Evolutionary conservation across 2,888 invertebrate genomes (phyloP).

Genomic region (Platycnemis pennipes): DNA sequence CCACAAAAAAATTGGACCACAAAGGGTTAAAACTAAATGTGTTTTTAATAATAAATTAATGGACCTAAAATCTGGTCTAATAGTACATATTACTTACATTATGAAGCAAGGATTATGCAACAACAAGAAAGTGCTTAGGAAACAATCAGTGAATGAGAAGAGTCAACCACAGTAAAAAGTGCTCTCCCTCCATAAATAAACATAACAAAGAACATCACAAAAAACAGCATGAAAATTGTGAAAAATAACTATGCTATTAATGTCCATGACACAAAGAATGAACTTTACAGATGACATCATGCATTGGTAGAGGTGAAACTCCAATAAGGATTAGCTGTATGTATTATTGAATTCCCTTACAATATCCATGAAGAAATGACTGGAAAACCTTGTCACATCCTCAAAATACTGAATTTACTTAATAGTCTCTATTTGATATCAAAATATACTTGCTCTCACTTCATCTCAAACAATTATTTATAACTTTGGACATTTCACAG

Average conservation of each 20-base stretch:
- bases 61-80: not conserved
- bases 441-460: not conserved
- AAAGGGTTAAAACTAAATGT: too few species aligned
- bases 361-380: not conserved
- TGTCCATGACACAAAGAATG: constrained; percentile 5
- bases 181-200: not conserved
- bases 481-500: not conserved
- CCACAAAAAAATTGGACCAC: too few species aligned
- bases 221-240: not conserved
- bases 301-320: constrained; percentile 42
- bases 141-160: constrained; percentile 30
- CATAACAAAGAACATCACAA: not conserved
- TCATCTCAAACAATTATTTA: not conserved
- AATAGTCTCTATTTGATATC: not conserved
- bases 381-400: not conserved
- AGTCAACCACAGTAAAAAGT: not conserved
- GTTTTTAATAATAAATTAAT: not conserved
- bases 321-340: not conserved
- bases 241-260: not conserved
- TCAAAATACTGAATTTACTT: not conserved
- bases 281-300: constrained; percentile 15
- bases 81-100: not conserved
- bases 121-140: not conserved
- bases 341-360: not conserved
- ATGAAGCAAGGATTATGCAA: too few species aligned